These are phyloP conservation scores for Ptyas mucosa DNA, from an alignment of 2,113 vertebrate genomes.

Conservation along the genomic window DNA sequence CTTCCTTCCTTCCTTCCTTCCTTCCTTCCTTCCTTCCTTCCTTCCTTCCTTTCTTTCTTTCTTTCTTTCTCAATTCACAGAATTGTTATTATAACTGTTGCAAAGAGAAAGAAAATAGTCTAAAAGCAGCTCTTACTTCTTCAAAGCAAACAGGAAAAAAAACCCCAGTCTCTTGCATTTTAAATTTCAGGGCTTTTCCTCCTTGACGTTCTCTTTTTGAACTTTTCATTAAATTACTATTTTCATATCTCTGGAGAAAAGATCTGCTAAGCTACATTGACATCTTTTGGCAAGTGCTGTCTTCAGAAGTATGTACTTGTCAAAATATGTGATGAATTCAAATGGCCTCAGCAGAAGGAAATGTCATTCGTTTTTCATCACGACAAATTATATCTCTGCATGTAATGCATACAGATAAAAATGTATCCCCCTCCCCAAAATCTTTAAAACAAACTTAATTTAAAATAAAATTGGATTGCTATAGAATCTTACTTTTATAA, in stretches of 20 bases:
- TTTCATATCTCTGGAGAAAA: constrained; percentile 46
- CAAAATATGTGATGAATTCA: constrained; percentile 63
- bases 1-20: too few species aligned
- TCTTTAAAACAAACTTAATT: constrained; percentile 37
- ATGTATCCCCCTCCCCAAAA: constrained; percentile 43
- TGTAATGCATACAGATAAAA: constrained; percentile 38
- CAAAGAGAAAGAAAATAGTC: neutral
- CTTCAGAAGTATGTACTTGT: constrained; percentile 56
- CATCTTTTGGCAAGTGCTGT: constrained; percentile 49
- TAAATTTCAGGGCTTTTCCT: neutral
- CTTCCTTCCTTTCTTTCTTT: too few species aligned
- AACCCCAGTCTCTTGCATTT: neutral
- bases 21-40: too few species aligned
- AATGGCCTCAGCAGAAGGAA: constrained; percentile 53
- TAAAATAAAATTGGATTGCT: constrained; percentile 13
- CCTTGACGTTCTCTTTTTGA: constrained; percentile 27
- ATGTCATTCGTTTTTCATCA: constrained; percentile 55
- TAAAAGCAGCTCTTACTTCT: neutral
- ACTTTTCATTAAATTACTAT: constrained; percentile 38
- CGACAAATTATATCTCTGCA: constrained; percentile 51
- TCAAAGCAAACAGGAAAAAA: neutral
- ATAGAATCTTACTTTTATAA: neutral
- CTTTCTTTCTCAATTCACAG: neutral
- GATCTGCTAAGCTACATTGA: constrained; percentile 52
- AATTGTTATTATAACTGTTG: neutral